These are phyloP conservation scores for Grus americana DNA, from an alignment of 2,113 vertebrate species.

Conservation along the genomic window DNA sequence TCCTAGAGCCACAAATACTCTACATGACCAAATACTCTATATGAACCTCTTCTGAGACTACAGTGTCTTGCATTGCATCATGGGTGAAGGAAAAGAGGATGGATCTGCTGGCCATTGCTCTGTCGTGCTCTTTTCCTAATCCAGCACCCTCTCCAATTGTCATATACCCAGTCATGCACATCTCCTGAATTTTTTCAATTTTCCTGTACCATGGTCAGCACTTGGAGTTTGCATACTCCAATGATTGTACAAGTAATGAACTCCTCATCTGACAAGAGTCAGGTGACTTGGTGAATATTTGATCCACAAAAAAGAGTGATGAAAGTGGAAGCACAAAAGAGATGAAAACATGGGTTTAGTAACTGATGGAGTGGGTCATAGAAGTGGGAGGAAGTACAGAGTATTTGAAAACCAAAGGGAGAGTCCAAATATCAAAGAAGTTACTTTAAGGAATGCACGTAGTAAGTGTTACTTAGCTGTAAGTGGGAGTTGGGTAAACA, in stretches of 20 bases:
- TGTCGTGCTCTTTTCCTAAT: neutral
- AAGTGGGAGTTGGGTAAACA: neutral
- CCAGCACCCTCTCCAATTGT: neutral
- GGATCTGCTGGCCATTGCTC: neutral
- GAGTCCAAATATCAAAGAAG: neutral
- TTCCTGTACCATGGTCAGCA: neutral
- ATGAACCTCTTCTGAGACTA: neutral
- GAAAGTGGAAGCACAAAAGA: neutral
- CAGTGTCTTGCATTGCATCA: neutral
- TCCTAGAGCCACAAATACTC: neutral
- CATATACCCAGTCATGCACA: neutral
- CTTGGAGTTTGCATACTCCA: neutral
- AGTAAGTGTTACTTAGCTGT: neutral
- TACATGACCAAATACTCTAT: neutral
- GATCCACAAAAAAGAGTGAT: neutral
- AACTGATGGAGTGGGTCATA: neutral
- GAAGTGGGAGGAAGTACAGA: neutral
- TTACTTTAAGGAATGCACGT: neutral
- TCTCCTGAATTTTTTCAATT: neutral
- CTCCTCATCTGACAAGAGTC: neutral
- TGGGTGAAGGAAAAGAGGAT: neutral
- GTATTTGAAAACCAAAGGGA: neutral
- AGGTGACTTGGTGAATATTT: neutral
- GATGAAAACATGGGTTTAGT: neutral
- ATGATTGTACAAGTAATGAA: neutral